Percentiles rank a stretch among this genome's conserved stretches.
Evolutionary conservation across 1,140 invertebrate genomes (phyloP).

Genomic region (Portunus trituberculatus): DNA sequence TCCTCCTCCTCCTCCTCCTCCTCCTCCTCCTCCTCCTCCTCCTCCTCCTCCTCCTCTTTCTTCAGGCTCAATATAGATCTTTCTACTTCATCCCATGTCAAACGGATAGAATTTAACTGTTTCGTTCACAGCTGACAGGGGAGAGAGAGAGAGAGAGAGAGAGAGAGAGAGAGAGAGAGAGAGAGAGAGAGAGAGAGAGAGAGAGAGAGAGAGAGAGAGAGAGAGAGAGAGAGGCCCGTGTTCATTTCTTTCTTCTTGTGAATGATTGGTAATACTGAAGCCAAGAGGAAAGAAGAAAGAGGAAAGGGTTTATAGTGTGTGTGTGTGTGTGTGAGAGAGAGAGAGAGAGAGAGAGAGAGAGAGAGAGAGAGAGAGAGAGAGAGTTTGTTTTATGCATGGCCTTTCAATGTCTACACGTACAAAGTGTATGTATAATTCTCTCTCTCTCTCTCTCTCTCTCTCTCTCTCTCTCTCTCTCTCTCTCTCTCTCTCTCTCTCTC

Average conservation of each 20-base stretch:
- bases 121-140: neutral
- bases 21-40: neutral
- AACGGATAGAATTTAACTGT: neutral
- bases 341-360: neutral
- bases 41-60: neutral
- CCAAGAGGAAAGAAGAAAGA: neutral
- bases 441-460: too few species aligned
- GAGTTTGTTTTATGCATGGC: neutral
- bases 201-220: slow-evolving; percentile 18
- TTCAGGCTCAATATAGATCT: neutral
- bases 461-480: too few species aligned
- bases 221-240: neutral
- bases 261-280: neutral
- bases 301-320: neutral
- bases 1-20: neutral
- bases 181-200: slow-evolving; percentile 20
- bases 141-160: slow-evolving; percentile 20
- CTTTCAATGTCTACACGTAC: neutral
- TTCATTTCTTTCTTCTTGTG: neutral
- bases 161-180: slow-evolving; percentile 20
- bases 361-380: neutral
- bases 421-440: neutral
- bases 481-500: slow-evolving; percentile 1
- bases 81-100: neutral
- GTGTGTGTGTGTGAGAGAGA: neutral